These are phyloP conservation scores for Graphium colonna DNA, from an alignment of 2,888 invertebrate species.

Conservation along the genomic window DNA sequence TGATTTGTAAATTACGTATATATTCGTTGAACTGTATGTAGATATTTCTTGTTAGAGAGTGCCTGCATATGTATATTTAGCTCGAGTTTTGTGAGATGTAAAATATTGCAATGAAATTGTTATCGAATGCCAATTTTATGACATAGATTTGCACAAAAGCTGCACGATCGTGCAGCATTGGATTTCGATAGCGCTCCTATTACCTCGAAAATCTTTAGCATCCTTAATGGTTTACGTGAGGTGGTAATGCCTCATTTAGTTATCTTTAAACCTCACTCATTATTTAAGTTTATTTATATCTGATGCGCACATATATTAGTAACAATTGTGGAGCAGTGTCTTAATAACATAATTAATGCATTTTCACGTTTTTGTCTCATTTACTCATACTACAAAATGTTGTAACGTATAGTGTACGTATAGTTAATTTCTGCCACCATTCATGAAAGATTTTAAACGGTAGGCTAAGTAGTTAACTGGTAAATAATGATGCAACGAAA, in stretches of 20 bases:
- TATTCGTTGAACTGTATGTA: constrained; percentile 9
- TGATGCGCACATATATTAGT: background rate
- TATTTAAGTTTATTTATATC: background rate
- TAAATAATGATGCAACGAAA: constrained; percentile 4
- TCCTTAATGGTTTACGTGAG: background rate
- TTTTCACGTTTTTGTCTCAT: too few species aligned
- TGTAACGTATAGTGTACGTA: background rate
- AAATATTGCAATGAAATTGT: background rate
- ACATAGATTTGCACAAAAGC: constrained; percentile 8
- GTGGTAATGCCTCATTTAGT: background rate
- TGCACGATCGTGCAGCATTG: background rate
- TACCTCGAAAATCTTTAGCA: background rate
- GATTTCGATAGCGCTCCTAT: background rate
- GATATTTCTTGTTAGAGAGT: constrained; percentile 9
- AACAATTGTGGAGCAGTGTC: background rate
- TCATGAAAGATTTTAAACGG: constrained; percentile 8
- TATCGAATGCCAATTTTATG: constrained; percentile 5
- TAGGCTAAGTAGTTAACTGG: background rate
- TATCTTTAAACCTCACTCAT: background rate
- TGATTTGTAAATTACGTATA: constrained; percentile 4
- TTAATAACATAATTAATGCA: background rate
- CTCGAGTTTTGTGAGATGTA: constrained; percentile 7
- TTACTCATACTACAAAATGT: background rate
- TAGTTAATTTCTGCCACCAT: constrained; percentile 9
- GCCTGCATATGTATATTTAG: constrained; percentile 9